Conservation (phyloP, 64 coral and sea anemone species). For the Montipora cactus region DNA sequence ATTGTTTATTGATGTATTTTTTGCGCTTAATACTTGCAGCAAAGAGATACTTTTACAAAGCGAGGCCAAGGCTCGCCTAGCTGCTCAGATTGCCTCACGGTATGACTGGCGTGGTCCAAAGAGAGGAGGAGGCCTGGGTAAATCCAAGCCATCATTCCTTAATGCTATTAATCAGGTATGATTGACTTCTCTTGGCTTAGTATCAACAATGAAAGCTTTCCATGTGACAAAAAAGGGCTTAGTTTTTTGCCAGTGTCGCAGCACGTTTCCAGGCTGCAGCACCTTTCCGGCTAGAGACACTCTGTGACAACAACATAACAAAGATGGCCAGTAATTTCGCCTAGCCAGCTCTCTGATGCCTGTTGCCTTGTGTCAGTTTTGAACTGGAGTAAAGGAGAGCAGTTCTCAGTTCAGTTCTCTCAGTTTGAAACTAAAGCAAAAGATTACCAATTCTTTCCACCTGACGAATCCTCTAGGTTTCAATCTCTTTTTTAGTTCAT, state of each 20-base stretch:
- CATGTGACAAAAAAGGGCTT: background rate
- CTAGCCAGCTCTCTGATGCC: too few species aligned
- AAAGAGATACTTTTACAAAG: conserved; percentile 95
- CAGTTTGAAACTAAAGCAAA: too few species aligned
- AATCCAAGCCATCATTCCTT: conserved; percentile 63
- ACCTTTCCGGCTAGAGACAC: too few species aligned
- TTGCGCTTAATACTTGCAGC: conserved; percentile 10
- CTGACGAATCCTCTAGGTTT: too few species aligned
- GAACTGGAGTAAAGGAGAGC: too few species aligned
- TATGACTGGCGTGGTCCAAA: conserved; percentile 72
- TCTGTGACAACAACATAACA: too few species aligned
- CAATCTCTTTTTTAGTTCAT: too few species aligned
- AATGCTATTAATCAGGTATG: conserved; percentile 75
- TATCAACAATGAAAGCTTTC: background rate
- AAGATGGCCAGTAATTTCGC: too few species aligned
- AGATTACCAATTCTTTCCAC: too few species aligned
- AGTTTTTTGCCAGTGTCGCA: background rate
- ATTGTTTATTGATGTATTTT: background rate
- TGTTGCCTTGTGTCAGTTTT: too few species aligned
- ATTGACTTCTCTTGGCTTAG: background rate
- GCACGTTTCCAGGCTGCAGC: too few species aligned
- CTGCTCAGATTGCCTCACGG: conserved; percentile 79
- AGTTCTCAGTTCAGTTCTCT: too few species aligned
- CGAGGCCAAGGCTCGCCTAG: conserved; percentile 84
- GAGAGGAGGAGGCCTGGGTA: conserved; percentile 30